phyloP scores from a whole-genome alignment of 1,140 invertebrate species.

The Drosophila funebris region DNA sequence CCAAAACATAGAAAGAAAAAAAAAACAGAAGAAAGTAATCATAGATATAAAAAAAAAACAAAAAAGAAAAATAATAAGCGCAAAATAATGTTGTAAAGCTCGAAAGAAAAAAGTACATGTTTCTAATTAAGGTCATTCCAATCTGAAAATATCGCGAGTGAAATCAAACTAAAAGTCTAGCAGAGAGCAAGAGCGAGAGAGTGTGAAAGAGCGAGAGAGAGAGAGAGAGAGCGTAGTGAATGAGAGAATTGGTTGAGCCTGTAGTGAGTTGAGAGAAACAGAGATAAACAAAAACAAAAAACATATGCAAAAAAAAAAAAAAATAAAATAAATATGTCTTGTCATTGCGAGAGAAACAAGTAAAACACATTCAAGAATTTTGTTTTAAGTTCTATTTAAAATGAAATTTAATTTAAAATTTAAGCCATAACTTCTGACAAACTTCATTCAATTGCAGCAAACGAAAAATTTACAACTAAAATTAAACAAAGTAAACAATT shows the following conservation, averaged over 20 bases:
- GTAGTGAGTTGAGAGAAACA: not conserved
- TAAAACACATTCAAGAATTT: slow-evolving; percentile 78
- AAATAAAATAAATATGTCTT: slow-evolving; percentile 33
- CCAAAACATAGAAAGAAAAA: slow-evolving; percentile 40
- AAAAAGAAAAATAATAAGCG: slow-evolving; percentile 25
- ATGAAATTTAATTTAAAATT: slow-evolving; percentile 66
- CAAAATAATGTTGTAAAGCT: slow-evolving; percentile 60
- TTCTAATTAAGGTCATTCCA: slow-evolving; percentile 82
- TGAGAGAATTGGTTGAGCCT: slow-evolving; percentile 36
- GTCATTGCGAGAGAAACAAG: slow-evolving; percentile 44
- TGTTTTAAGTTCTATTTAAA: slow-evolving; percentile 81
- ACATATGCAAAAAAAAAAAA: slow-evolving; percentile 16
- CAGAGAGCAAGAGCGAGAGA: slow-evolving; percentile 30
- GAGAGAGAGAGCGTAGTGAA: slow-evolving; percentile 51
- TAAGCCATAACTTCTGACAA: slow-evolving; percentile 26
- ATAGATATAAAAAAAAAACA: slow-evolving; percentile 14
- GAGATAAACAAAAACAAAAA: slow-evolving; percentile 15
- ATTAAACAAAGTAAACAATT: slow-evolving; percentile 52
- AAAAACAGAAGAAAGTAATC: too few relatives aligned
- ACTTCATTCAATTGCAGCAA: slow-evolving; percentile 47
- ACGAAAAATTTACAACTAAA: slow-evolving; percentile 33
- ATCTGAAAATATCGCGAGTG: slow-evolving; percentile 80
- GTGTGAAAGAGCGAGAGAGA: slow-evolving; percentile 15
- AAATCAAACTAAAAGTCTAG: slow-evolving; percentile 64
- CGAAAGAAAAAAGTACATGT: slow-evolving; percentile 76